Evolutionary conservation across 2,888 invertebrate genomes (phyloP).

Genomic region (Chloroclystis v-ata): DNA sequence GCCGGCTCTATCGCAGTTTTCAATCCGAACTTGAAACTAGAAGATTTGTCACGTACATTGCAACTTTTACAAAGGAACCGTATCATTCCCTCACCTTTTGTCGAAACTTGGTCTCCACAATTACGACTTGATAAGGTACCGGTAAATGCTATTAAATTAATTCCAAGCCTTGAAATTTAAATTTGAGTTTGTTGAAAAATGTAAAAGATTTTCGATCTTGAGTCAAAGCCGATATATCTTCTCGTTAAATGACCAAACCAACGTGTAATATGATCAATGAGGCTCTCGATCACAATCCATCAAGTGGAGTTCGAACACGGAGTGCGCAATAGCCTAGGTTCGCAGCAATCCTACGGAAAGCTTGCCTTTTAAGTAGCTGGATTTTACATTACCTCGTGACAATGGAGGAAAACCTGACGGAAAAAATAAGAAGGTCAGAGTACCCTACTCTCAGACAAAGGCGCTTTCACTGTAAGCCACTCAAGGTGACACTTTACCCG

Average conservation of each 20-base stretch:
- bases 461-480: constrained; percentile 71
- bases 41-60: constrained; percentile 76
- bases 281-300: constrained; percentile 70
- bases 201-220: constrained; percentile 36
- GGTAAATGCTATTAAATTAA: constrained; percentile 16
- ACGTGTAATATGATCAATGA: constrained; percentile 67
- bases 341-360: constrained; percentile 49
- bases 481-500: constrained; percentile 75
- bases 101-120: constrained; percentile 41
- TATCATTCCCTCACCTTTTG: constrained; percentile 70
- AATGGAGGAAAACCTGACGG: constrained; percentile 63
- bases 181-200: neutral
- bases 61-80: constrained; percentile 69
- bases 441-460: constrained; percentile 68
- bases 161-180: neutral
- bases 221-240: constrained; percentile 46
- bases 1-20: constrained; percentile 74
- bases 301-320: constrained; percentile 46
- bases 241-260: constrained; percentile 59
- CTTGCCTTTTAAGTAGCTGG: constrained; percentile 53
- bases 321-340: constrained; percentile 50
- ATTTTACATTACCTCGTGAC: constrained; percentile 64
- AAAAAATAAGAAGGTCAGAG: constrained; percentile 69
- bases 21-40: constrained; percentile 72
- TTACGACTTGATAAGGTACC: constrained; percentile 36